A percentile compares a stretch with the other conserved stretches of the same genome.
Evolutionary conservation across 2,113 vertebrate species (phyloP).

Genomic region (Rhabdornis inornatus): DNA sequence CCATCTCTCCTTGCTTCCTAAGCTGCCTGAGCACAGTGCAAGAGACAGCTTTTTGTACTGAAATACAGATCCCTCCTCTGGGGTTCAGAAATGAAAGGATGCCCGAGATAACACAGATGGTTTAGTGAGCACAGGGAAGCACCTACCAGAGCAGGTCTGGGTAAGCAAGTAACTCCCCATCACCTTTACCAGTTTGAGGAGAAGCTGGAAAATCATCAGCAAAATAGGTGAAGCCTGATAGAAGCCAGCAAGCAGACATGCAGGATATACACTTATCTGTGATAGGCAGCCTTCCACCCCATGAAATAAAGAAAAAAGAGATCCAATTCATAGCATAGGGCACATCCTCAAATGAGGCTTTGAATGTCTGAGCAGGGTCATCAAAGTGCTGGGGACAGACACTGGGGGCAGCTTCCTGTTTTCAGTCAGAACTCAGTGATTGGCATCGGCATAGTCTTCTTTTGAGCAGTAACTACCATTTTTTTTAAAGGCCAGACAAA

Average conservation of each 20-base stretch:
- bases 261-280: conserved; percentile 19
- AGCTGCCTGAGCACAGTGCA: not conserved
- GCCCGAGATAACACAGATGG: not conserved
- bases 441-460: conserved; percentile 44
- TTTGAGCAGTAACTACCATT: conserved; percentile 46
- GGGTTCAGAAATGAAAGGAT: not conserved
- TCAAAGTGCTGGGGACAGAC: conserved; percentile 32
- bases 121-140: not conserved
- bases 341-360: not conserved
- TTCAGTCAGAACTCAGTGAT: conserved; percentile 8
- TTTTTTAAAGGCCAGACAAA: conserved; percentile 42
- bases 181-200: not conserved
- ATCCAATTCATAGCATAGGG: not conserved
- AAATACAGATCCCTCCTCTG: not conserved
- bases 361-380: not conserved
- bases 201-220: not conserved
- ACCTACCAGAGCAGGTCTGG: not conserved
- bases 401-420: conserved; percentile 51
- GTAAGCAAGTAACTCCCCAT: not conserved
- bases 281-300: conserved; percentile 15
- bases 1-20: not conserved
- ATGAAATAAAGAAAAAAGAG: not conserved
- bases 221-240: not conserved
- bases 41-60: not conserved
- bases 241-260: conserved; percentile 6